These are phyloP conservation scores for Omphaloscelis lunosa DNA, from an alignment of 2,888 invertebrate species.

Conservation along the genomic window DNA sequence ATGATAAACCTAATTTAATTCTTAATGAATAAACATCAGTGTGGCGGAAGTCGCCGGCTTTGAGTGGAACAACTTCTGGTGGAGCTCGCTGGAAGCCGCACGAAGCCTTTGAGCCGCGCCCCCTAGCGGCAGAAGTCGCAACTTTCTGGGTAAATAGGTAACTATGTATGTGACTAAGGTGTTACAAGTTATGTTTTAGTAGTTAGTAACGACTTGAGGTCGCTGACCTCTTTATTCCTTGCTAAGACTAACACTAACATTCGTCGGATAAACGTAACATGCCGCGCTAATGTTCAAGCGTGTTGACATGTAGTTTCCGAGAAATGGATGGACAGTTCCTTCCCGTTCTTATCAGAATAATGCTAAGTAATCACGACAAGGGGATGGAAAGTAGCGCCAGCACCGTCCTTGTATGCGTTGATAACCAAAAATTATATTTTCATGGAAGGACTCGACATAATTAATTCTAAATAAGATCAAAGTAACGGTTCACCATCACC, in stretches of 20 bases:
- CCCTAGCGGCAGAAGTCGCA: constrained; percentile 41
- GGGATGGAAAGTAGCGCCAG: neutral
- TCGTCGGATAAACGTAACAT: neutral
- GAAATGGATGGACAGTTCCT: neutral
- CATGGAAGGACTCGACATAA: neutral
- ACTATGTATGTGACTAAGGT: constrained; percentile 37
- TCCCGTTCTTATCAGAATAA: neutral
- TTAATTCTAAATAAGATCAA: neutral
- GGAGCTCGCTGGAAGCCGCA: constrained; percentile 38
- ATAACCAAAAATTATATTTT: neutral
- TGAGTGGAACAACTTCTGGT: constrained; percentile 52
- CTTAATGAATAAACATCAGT: constrained; percentile 66
- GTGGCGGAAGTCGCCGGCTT: constrained; percentile 47
- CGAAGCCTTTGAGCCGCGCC: constrained; percentile 55
- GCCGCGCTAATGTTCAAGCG: neutral
- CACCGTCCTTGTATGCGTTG: neutral
- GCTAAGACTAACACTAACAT: neutral
- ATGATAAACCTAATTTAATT: constrained; percentile 60
- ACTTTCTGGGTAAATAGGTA: constrained; percentile 59
- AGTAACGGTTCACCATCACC: neutral
- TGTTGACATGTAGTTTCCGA: neutral
- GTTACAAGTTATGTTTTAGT: constrained; percentile 13
- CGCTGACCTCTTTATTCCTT: neutral
- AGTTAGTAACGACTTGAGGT: neutral
- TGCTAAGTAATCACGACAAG: neutral